Base-by-base conservation (phyloP, 2,888 invertebrate genomes). In the Tholera decimalis region DNA sequence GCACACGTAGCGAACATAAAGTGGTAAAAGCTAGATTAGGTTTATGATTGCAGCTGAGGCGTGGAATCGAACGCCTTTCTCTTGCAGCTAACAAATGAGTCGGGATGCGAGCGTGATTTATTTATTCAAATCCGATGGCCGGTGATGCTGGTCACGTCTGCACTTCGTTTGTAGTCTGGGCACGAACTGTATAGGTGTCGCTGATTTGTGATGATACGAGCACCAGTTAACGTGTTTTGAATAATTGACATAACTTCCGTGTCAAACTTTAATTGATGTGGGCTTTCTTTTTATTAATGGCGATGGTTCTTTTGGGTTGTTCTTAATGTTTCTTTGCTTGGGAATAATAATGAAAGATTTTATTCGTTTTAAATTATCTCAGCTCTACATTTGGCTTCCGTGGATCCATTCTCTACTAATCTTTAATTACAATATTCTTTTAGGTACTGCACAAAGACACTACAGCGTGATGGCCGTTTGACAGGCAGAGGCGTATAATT, bases 21-120 rank as follows among this genome's bases (percentile, higher is more conserved):
- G 83, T 85, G 85, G 91, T 91, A 91, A 92, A 88, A 91, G 89
- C 86, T 87, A 89, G 91, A 91, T 91, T 87, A 83, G 82, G 85
- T 78, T 68, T 83, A 85, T 86, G 92, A 91, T 92, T 91, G 88
- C 85, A 80, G 84, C 81, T 69, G 83, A 86, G 87, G 89, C 89
- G 91, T 88, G 85, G 89, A 90, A 90, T 92, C 89, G 91, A 89
- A 90, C 89, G 88, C 91, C 93, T 93, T 93, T 94, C 93, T 92
- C 93, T 89, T 81, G 77, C 71, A 85, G 82, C 89, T 88, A 91
- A 93, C 92, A 93, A 93, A 93, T 93, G 90, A 91, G 88, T 78
- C 85, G 86, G 88, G 92, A 91, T 91, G 89, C 82, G 70, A 80
- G 84, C 87, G 87, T 89, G 91, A 89, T 89, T 92, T 91, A 93